Conservation (phyloP, 2,888 invertebrate species). For the Gymnocheta viridis region DNA sequence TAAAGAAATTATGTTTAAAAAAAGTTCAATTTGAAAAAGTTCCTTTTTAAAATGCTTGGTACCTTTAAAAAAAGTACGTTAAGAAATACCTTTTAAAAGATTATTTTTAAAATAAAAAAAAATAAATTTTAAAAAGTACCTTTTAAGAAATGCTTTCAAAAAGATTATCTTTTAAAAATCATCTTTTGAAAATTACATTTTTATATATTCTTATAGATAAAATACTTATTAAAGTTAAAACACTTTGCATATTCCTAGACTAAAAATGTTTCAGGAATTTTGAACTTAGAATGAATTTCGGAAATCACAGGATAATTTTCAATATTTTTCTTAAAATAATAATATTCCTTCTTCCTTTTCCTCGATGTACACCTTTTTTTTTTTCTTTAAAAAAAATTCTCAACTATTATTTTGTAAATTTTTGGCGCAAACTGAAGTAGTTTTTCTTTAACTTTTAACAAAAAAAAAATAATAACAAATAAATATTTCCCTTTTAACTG, state of each 20-base stretch:
- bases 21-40: background rate
- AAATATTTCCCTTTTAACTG: background rate
- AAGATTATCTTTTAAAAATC: background rate
- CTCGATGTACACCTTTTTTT: too few relatives aligned
- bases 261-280: too few relatives aligned
- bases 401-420: background rate
- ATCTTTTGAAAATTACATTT: background rate
- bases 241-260: too few relatives aligned
- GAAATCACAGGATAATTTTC: too few relatives aligned
- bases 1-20: background rate
- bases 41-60: background rate
- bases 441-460: background rate
- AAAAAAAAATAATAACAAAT: too few relatives aligned
- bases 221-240: too few relatives aligned
- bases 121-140: background rate
- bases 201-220: too few relatives aligned
- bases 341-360: too few relatives aligned
- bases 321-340: too few relatives aligned
- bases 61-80: background rate
- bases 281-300: too few relatives aligned
- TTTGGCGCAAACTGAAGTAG: background rate
- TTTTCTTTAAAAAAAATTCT: background rate
- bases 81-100: background rate
- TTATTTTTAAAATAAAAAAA: background rate
- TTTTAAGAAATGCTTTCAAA: background rate